Base-by-base conservation (phyloP, 2,113 vertebrate species). In the Circaetus cinerascens region DNA sequence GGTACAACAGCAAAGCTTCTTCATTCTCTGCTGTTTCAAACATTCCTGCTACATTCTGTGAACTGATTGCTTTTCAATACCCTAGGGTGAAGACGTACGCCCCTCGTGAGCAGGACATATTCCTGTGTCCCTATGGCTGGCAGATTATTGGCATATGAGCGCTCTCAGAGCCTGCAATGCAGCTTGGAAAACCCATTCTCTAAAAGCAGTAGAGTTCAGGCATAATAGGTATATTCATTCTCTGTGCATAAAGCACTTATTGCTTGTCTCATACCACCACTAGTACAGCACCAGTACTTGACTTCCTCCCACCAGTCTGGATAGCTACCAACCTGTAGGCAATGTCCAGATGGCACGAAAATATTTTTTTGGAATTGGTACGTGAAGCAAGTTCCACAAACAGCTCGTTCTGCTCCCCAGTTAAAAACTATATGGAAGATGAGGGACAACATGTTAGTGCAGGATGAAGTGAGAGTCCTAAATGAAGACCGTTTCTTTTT, bases 281-380 rank as follows among this genome's bases (percentile, higher is more conserved):
- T 2, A 34, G 72, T 2, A 46, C 55, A 93, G 29, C 50, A 74
- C 29, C 38, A 68, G 69, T n/a, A 18, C 13, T 43, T 71, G 60
- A 45, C 26, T 90, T 86, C 67, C 85, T 90, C 96, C 88, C 57
- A 92, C 82, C 66, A 51, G 66, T 36, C 74, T 95, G 92, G 88
- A 60, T 9, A 48, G 48, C 9, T 79, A 72, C 90, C 96, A 96
- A 51, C 43, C 66, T 88, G 66, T n/a, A 67, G 94, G 94, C 92
- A 86, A 43, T 0, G 1, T 87, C 81, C 94, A 94, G 90, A 95
- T 90, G 88, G 90, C 85, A 82, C 0, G 0, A 40, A 73, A 63
- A 38, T 27, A 5, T 8, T 34, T 30, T 71, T 92, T 56, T 30
- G 2, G 5, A 73, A 36, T 45, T 38, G n/a, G 4, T 36, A 5